Conservation (phyloP, 2,797 vertebrate genomes). For the Cyclura pinguis region DNA sequence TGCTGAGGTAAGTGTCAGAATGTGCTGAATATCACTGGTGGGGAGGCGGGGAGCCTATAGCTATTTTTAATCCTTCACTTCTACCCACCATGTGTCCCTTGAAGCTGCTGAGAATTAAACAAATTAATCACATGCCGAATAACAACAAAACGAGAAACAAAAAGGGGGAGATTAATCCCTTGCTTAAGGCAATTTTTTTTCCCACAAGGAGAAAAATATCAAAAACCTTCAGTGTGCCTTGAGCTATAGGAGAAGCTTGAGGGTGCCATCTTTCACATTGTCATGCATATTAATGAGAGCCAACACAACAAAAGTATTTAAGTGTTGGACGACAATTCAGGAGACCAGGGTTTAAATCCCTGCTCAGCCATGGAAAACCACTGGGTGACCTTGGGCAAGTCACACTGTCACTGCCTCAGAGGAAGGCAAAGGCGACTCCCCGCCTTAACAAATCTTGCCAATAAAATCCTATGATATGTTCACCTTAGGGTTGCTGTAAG, state of each 20-base stretch:
- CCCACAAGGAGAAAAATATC: background rate
- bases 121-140: slow-evolving; percentile 24
- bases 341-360: no score
- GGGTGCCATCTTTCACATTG: background rate
- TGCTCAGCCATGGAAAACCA: no score
- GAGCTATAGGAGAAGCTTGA: no score
- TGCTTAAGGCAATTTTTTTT: background rate
- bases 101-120: slow-evolving; percentile 13
- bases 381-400: no score
- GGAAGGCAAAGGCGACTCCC: no score
- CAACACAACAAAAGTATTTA: no score
- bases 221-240: background rate
- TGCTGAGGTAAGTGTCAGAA: slow-evolving; percentile 44
- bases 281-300: background rate
- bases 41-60: background rate
- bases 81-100: slow-evolving; percentile 2
- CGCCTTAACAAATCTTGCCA: no score
- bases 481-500: no score
- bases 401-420: background rate
- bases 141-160: slow-evolving; percentile 13
- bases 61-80: slow-evolving; percentile 35
- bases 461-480: no score
- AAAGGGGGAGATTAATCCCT: background rate
- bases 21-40: slow-evolving; percentile 2
- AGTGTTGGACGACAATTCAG: no score